Evolutionary conservation across 2,113 vertebrate species (phyloP).

Genomic region (Coracopsis vasa): DNA sequence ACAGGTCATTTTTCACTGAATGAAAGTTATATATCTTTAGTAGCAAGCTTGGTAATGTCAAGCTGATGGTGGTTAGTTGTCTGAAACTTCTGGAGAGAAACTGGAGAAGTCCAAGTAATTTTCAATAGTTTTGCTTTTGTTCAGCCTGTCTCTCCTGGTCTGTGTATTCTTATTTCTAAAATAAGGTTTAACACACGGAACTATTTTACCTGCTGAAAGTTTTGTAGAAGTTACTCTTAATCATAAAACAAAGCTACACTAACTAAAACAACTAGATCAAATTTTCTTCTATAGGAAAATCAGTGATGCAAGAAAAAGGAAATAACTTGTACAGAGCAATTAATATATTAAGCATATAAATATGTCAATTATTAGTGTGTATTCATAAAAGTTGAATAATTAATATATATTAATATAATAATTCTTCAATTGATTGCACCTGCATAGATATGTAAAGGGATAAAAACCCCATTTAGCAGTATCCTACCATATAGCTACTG

Average conservation of each 20-base stretch:
- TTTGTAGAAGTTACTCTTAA: neutral
- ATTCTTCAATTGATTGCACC: neutral
- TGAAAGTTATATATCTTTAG: conserved; percentile 36
- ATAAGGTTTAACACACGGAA: neutral
- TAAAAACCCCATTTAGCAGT: neutral
- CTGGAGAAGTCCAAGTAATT: neutral
- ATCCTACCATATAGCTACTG: neutral
- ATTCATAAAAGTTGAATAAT: neutral
- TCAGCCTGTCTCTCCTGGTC: neutral
- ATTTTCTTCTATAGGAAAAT: neutral
- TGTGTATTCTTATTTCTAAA: neutral
- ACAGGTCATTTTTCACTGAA: conserved; percentile 5
- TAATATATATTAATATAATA: neutral
- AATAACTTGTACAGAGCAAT: neutral
- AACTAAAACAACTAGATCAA: neutral
- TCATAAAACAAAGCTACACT: neutral
- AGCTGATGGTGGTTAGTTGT: neutral
- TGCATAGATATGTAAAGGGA: neutral
- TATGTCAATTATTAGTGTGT: neutral
- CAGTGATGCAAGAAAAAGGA: neutral
- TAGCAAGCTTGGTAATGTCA: neutral
- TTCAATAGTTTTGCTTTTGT: neutral
- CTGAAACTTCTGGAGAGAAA: conserved; percentile 16
- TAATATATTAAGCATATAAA: neutral
- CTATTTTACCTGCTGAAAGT: neutral